A percentile compares a stretch with the other conserved stretches of the same genome.
Conservation (phyloP, 1,140 invertebrate genomes). For the Pseudomyrmex cubaensis region DNA sequence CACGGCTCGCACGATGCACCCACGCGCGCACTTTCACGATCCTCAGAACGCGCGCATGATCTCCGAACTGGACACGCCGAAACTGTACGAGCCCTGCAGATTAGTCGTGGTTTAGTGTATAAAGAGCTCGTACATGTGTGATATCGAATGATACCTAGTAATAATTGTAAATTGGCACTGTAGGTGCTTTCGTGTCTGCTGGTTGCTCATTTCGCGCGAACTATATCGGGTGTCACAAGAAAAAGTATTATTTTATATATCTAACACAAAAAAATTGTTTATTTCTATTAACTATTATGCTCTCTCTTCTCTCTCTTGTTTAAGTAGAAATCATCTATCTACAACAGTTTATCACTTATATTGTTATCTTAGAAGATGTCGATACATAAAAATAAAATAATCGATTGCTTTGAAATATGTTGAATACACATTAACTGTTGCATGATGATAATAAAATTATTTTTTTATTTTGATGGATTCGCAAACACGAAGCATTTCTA, state of each 20-base stretch:
- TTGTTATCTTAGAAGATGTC: neutral
- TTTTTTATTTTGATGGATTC: too few species aligned
- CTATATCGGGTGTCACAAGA: neutral
- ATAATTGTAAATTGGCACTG: constrained; percentile 81
- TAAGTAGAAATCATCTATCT: too few species aligned
- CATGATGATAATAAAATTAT: too few species aligned
- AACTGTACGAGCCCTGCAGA: constrained; percentile 73
- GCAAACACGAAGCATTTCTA: neutral
- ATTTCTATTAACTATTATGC: too few species aligned
- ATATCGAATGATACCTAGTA: constrained; percentile 79
- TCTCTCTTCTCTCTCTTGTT: too few species aligned
- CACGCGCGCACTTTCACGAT: constrained; percentile 37
- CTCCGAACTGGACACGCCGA: constrained; percentile 64
- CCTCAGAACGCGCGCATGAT: constrained; percentile 10
- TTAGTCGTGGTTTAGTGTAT: constrained; percentile 70
- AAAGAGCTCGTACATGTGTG: constrained; percentile 60
- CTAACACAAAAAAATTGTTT: neutral
- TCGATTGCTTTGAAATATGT: too few species aligned
- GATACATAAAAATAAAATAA: neutral
- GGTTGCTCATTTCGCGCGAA: constrained; percentile 33
- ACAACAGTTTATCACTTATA: too few species aligned
- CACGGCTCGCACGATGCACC: constrained; percentile 23
- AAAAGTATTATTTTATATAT: neutral
- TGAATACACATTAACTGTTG: too few species aligned
- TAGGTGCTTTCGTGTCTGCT: constrained; percentile 25